Percentiles rank a stretch among this genome's conserved stretches.
phyloP scores from a whole-genome alignment of 1,140 invertebrate genomes.

The Heliconius hermathena region DNA sequence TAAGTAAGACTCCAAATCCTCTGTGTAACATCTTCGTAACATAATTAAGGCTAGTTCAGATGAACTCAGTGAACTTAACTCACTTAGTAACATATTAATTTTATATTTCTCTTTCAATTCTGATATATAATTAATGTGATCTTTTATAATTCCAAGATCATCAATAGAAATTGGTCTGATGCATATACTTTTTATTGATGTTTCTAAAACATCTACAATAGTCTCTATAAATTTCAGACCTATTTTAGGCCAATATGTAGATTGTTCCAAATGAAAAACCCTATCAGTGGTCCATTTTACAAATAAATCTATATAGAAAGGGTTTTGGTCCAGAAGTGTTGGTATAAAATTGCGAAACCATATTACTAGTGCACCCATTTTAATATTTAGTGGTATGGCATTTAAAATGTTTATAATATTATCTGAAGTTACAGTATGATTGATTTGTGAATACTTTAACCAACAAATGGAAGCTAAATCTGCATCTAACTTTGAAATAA shows the following conservation, averaged over 20 bases:
- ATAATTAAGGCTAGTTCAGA: slow-evolving; percentile 71
- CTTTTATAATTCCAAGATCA: slow-evolving; percentile 66
- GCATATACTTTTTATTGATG: slow-evolving; percentile 64
- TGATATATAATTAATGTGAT: slow-evolving; percentile 66
- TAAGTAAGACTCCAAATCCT: slow-evolving; percentile 69
- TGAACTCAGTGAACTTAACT: slow-evolving; percentile 66
- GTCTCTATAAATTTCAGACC: slow-evolving; percentile 72
- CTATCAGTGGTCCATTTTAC: slow-evolving; percentile 72
- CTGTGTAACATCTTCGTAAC: slow-evolving; percentile 72
- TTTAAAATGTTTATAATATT: slow-evolving; percentile 63
- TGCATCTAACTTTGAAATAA: slow-evolving; percentile 68
- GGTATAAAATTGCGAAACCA: slow-evolving; percentile 72
- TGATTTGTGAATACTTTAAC: slow-evolving; percentile 69
- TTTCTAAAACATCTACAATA: slow-evolving; percentile 63
- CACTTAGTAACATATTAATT: slow-evolving; percentile 72
- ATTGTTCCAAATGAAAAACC: slow-evolving; percentile 70
- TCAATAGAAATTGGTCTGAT: slow-evolving; percentile 71
- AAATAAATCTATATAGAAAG: slow-evolving; percentile 73
- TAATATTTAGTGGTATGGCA: slow-evolving; percentile 66
- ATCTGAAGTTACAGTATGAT: slow-evolving; percentile 47
- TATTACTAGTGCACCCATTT: slow-evolving; percentile 68
- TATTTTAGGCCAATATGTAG: slow-evolving; percentile 76
- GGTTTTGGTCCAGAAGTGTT: slow-evolving; percentile 65
- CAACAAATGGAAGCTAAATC: slow-evolving; percentile 74
- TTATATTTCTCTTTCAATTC: slow-evolving; percentile 75